Evolutionary conservation across 1,140 invertebrate genomes (phyloP).

Genomic region (Phymorhynchus buccinoides): DNA sequence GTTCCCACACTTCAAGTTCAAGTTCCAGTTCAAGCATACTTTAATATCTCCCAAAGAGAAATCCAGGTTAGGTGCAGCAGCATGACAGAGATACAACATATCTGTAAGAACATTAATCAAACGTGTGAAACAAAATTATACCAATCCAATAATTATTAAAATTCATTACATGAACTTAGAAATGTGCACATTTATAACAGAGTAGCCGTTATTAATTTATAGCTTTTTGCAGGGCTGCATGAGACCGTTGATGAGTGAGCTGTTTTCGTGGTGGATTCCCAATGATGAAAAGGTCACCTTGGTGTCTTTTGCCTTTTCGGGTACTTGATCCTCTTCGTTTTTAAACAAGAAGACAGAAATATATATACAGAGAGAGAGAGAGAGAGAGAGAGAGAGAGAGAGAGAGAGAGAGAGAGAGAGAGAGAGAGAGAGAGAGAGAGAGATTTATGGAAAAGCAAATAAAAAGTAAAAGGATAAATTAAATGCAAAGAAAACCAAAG

Average conservation of each 20-base stretch:
- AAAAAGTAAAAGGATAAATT: not conserved
- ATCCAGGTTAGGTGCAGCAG: too few relatives aligned
- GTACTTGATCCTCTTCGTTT: not conserved
- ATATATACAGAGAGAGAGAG: not conserved
- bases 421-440: slow-evolving; percentile 13
- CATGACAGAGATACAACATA: too few relatives aligned
- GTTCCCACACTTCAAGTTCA: too few relatives aligned
- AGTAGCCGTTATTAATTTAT: too few relatives aligned
- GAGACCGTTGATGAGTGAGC: not conserved
- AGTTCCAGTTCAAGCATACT: too few relatives aligned
- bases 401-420: slow-evolving; percentile 18
- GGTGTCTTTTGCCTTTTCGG: not conserved
- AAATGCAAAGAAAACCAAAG: too few relatives aligned
- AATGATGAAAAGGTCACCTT: not conserved
- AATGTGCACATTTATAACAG: too few relatives aligned
- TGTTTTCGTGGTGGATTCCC: slow-evolving; percentile 21
- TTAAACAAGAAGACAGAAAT: not conserved
- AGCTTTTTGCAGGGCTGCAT: not conserved
- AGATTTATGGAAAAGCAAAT: not conserved
- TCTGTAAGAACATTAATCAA: too few relatives aligned
- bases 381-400: not conserved
- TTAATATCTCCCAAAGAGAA: too few relatives aligned
- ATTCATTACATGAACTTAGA: too few relatives aligned
- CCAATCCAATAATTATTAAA: too few relatives aligned
- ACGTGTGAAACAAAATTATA: too few relatives aligned